phyloP scores from a whole-genome alignment of 2,888 invertebrate genomes.

The Agrotis ipsilon region DNA sequence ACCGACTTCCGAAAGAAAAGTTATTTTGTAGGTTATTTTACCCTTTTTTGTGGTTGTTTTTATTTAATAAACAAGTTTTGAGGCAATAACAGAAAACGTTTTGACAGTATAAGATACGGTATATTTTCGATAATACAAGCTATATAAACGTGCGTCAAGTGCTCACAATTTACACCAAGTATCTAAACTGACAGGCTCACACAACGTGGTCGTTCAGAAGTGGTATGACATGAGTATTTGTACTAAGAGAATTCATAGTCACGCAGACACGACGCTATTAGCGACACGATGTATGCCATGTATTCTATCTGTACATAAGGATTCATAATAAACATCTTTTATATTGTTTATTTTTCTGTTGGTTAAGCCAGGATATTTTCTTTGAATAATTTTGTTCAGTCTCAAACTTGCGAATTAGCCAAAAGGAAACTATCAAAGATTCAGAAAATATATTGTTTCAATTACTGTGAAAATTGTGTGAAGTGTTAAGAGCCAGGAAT shows the following conservation, averaged over 20 bases:
- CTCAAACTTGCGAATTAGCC: neutral
- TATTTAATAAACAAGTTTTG: conserved; percentile 16
- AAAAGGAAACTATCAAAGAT: neutral
- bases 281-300: conserved; percentile 30
- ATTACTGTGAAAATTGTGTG: neutral
- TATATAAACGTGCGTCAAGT: conserved; percentile 36
- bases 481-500: conserved; percentile 64
- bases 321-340: conserved; percentile 5
- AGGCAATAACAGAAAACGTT: conserved; percentile 21
- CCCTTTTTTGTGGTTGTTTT: too few relatives aligned
- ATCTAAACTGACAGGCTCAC: conserved; percentile 51
- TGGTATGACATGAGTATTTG: conserved; percentile 60
- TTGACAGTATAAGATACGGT: conserved; percentile 3
- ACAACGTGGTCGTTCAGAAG: conserved; percentile 45
- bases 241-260: conserved; percentile 59
- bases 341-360: neutral
- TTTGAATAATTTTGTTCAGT: neutral
- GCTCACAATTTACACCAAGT: conserved; percentile 55
- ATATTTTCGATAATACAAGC: conserved; percentile 24
- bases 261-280: conserved; percentile 57
- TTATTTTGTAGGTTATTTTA: too few relatives aligned
- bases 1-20: too few relatives aligned
- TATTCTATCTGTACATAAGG: conserved; percentile 27
- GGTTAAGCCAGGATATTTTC: too few relatives aligned
- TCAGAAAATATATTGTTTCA: too few relatives aligned